Conservation (phyloP, 1,140 invertebrate genomes). For the Sarcophaga bullata region DNA sequence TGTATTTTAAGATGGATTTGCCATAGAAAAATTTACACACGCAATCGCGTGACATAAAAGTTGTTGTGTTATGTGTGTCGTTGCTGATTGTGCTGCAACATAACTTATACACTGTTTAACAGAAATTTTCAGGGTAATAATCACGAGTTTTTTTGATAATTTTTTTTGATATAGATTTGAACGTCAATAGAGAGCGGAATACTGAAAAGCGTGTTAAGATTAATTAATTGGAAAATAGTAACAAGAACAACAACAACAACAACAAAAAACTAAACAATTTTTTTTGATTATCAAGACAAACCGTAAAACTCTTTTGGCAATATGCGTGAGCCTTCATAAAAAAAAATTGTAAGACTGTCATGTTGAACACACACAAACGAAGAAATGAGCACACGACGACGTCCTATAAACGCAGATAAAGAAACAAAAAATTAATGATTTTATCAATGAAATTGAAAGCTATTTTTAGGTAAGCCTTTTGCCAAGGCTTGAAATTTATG, state of each 20-base stretch:
- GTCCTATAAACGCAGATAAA: background rate
- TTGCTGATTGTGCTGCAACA: background rate
- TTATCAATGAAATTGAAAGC: slow-evolving; percentile 6
- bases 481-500: background rate
- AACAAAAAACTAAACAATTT: no score
- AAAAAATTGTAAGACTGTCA: background rate
- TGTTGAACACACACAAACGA: no score
- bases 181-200: background rate
- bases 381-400: no score
- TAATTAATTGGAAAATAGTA: background rate
- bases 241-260: no score
- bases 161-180: no score
- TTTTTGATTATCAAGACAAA: background rate
- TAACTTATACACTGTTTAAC: background rate
- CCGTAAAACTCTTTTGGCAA: background rate
- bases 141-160: no score
- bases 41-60: slow-evolving; percentile 10
- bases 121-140: no score
- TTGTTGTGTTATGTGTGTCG: no score
- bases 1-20: background rate
- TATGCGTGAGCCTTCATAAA: background rate
- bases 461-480: background rate
- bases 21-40: background rate
- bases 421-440: background rate
- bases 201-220: slow-evolving; percentile 19